Evolutionary conservation across 2,113 vertebrate species (phyloP).

Genomic region (Oplegnathus fasciatus): DNA sequence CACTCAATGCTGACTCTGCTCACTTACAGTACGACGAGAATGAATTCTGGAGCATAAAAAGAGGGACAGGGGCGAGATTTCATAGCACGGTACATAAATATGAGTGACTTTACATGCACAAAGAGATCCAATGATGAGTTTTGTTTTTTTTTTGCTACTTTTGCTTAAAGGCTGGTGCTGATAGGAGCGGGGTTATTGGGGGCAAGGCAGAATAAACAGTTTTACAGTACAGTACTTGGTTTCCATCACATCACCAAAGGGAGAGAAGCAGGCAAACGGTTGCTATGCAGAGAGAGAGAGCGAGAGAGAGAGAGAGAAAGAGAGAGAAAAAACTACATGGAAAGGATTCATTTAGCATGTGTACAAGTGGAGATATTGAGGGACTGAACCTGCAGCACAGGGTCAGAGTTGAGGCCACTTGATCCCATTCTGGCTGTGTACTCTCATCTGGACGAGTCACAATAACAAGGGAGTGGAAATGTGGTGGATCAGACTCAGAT

Average conservation of each 20-base stretch:
- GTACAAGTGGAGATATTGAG: slow-evolving; percentile 50
- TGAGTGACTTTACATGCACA: slow-evolving; percentile 82
- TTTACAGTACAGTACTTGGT: slow-evolving; percentile 78
- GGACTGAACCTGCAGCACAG: slow-evolving; percentile 39
- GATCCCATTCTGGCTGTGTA: slow-evolving; percentile 39
- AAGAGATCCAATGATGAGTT: slow-evolving; percentile 61
- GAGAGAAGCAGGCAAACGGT: slow-evolving; percentile 51
- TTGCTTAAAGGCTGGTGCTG: slow-evolving; percentile 76
- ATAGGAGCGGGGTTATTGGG: slow-evolving; percentile 56
- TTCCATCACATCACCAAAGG: slow-evolving; percentile 75
- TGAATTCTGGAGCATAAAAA: slow-evolving; percentile 73
- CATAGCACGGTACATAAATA: slow-evolving; percentile 83
- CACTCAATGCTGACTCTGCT: slow-evolving; percentile 84
- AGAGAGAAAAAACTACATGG: slow-evolving; percentile 43
- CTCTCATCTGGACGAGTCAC: slow-evolving; percentile 14
- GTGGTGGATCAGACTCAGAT: slow-evolving; percentile 32
- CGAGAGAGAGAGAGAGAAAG: background rate
- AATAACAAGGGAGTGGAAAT: slow-evolving; percentile 17
- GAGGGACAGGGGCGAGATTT: slow-evolving; percentile 48
- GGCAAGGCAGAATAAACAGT: slow-evolving; percentile 68
- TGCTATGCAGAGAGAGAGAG: slow-evolving; percentile 33
- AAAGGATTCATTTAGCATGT: slow-evolving; percentile 53
- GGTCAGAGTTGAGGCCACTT: slow-evolving; percentile 37
- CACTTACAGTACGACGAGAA: slow-evolving; percentile 84
- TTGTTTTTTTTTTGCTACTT: slow-evolving; percentile 61